These are phyloP conservation scores for Mormyrops boulengeri DNA, from an alignment of 2,797 vertebrate species.

Conservation along the genomic window DNA sequence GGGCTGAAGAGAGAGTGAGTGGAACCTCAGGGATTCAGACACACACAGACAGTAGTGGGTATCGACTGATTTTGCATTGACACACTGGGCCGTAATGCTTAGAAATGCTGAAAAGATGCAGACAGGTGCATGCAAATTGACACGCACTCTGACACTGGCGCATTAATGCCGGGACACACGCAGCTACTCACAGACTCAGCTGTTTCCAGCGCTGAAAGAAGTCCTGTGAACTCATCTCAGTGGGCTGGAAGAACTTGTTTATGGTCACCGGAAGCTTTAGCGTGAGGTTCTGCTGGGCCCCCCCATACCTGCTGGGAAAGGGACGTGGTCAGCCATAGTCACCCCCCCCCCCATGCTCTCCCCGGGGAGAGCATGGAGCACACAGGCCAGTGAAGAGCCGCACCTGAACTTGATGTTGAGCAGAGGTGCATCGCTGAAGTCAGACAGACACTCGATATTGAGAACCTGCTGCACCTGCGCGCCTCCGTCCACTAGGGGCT, in stretches of 20 bases:
- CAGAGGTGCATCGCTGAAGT: conserved; percentile 74
- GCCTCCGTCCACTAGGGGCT: conserved; percentile 80
- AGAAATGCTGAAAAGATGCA: conserved; percentile 63
- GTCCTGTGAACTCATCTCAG: conserved; percentile 83
- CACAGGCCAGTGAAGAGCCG: not conserved
- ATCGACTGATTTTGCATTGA: conserved; percentile 68
- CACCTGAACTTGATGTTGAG: conserved; percentile 87
- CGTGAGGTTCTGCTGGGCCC: conserved; percentile 77
- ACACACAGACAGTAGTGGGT: conserved; percentile 55
- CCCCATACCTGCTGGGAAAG: conserved; percentile 68
- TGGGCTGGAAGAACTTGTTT: conserved; percentile 93
- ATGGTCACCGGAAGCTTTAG: conserved; percentile 84
- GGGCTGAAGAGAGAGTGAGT: conserved; percentile 55
- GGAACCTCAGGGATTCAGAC: not conserved
- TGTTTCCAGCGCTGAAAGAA: conserved; percentile 95
- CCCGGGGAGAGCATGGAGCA: not conserved
- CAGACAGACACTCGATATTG: conserved; percentile 83
- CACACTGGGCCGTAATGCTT: conserved; percentile 65
- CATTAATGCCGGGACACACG: not conserved
- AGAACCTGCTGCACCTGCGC: conserved; percentile 89
- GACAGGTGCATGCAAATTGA: conserved; percentile 36
- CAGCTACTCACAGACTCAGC: conserved; percentile 75
- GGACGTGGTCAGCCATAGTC: not conserved
- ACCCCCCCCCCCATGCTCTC: not conserved
- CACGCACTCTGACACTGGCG: conserved; percentile 18